These are phyloP conservation scores for Eustalomyia histrio DNA, from an alignment of 2,888 invertebrate species.

Conservation along the genomic window DNA sequence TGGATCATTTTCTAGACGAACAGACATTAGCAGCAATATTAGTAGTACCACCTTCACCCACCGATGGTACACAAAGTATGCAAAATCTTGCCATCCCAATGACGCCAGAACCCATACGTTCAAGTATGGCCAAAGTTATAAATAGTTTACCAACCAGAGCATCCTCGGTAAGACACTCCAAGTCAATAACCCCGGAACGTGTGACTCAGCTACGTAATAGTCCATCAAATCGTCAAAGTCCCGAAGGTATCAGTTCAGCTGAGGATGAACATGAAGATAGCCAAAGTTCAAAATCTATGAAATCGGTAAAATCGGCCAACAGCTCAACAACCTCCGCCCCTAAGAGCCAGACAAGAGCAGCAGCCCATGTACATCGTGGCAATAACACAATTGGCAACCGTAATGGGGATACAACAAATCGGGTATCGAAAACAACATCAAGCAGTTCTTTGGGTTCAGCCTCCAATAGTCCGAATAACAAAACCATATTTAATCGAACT, in stretches of 20 bases:
- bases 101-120: conserved; percentile 69
- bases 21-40: conserved; percentile 76
- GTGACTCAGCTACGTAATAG: conserved; percentile 58
- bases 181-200: conserved; percentile 75
- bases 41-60: conserved; percentile 69
- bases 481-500: conserved; percentile 92
- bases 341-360: conserved; percentile 71
- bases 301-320: conserved; percentile 31
- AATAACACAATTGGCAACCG: conserved; percentile 67
- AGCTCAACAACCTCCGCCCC: conserved; percentile 50
- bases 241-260: conserved; percentile 78
- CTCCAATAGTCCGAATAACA: conserved; percentile 80
- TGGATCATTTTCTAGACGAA: conserved; percentile 83
- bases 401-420: conserved; percentile 29
- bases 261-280: conserved; percentile 77
- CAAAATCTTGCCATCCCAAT: conserved; percentile 76
- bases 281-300: conserved; percentile 65
- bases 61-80: conserved; percentile 78
- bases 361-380: conserved; percentile 74
- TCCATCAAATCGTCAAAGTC: conserved; percentile 74
- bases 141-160: conserved; percentile 31
- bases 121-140: conserved; percentile 45
- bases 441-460: conserved; percentile 60
- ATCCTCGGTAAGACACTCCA: conserved; percentile 71
- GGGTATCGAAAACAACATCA: conserved; percentile 58